Evolutionary conservation across 2,888 invertebrate species (phyloP), one percentile per base, ranked within the genome.

Genomic region (Eilema caniola): DNA sequence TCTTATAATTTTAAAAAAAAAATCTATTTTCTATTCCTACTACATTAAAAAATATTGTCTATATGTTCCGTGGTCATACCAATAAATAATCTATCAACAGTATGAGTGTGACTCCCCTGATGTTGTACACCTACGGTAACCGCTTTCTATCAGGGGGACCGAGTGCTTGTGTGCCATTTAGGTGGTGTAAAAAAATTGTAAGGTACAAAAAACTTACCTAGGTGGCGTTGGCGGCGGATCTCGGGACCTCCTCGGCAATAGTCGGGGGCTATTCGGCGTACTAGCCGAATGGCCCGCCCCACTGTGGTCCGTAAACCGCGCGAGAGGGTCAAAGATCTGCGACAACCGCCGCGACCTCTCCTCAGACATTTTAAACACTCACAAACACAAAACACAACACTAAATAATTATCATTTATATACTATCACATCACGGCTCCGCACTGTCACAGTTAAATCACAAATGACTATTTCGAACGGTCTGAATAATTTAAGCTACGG

Each of bases 321-420:
- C 96, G 86, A 98, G 95, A 81, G 98, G 98, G 93, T 98, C 98
- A 90, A 97, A 97, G 85, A 97, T 97, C 95, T 98, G 97, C 91
- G 98, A 98, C 91, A 98, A 94, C 88, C 98, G 96, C 87, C 97
- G 96, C 90, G 97, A 96, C 88, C 97, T 95, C 91, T 96, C 96
- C 93, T 96, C 96, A 83, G 96, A 96, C 96, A 96, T 96, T 86
- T 85, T 86, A 87, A 41, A 84, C 80, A 86, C 89, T 90, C 85
- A 89, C 90, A 90, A 89, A 85, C 86, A 90, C 89, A 90, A 81
- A 41, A 87, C 87, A 88, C 86, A 84, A 85, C 85, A 89, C 85
- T 85, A 83, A 83, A 87, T 86, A 86, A 89, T 86, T 90, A 81
- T 66, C 66, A 79, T 90, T 66, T 78, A 72, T 25, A 61, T 28